Conservation (phyloP, 2,113 vertebrate species). For the Pimephales promelas region DNA sequence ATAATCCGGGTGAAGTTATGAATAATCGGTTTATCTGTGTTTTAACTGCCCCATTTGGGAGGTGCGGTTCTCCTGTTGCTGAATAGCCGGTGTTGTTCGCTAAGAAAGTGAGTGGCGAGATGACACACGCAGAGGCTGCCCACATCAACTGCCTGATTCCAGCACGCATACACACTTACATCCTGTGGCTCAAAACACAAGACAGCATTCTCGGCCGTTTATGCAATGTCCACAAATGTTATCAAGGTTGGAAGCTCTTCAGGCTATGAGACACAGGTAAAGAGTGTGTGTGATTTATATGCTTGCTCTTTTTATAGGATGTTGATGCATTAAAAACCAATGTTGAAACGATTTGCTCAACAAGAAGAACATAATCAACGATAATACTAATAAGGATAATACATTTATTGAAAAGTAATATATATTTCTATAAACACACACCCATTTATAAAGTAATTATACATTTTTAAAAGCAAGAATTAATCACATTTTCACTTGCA, state of each 20-base stretch:
- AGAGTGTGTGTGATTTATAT: not conserved
- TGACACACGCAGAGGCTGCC: slow-evolving; percentile 31
- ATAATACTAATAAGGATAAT: too few relatives aligned
- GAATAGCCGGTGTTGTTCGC: slow-evolving; percentile 45
- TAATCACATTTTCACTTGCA: too few relatives aligned
- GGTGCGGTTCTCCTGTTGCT: slow-evolving; percentile 46
- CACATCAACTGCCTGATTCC: slow-evolving; percentile 33
- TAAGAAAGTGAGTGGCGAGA: slow-evolving; percentile 25
- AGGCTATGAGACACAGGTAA: not conserved
- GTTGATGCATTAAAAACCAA: not conserved
- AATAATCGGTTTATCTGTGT: slow-evolving; percentile 45
- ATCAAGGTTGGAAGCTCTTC: not conserved
- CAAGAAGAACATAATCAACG: not conserved
- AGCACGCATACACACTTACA: not conserved
- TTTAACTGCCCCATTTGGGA: slow-evolving; percentile 58
- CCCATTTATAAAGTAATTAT: too few relatives aligned
- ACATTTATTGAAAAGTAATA: too few relatives aligned
- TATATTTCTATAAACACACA: too few relatives aligned
- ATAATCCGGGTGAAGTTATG: slow-evolving; percentile 26
- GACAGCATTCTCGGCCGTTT: not conserved
- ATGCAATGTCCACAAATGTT: not conserved
- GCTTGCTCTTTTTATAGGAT: not conserved
- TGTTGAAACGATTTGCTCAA: not conserved
- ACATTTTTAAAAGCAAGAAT: too few relatives aligned
- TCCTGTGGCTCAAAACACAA: not conserved